phyloP scores from a whole-genome alignment of 92 coral and sea anemone genomes.

The Chrysogorgia sp. region DNA sequence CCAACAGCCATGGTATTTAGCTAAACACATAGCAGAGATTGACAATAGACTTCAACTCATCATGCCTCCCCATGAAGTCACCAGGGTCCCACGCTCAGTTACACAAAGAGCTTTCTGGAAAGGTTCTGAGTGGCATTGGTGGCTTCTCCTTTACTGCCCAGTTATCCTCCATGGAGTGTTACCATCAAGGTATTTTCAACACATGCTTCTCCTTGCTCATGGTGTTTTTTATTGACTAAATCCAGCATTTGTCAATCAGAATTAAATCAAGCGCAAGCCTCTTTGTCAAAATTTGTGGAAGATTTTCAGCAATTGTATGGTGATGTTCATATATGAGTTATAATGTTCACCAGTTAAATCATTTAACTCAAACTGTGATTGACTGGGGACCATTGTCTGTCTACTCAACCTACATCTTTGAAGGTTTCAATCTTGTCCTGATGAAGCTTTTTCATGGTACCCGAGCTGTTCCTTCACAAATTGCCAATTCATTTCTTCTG shows the following conservation, averaged over 20 bases:
- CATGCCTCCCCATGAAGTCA: constrained; percentile 22
- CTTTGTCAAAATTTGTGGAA: not conserved
- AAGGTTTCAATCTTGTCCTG: constrained; percentile 7
- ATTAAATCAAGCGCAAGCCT: not conserved
- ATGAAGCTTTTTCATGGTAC: not conserved
- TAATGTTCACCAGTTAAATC: constrained; percentile 22
- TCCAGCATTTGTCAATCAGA: not conserved
- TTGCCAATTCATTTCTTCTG: too few relatives aligned
- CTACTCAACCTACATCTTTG: constrained; percentile 24
- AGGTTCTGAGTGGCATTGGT: too few relatives aligned
- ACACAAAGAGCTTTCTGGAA: too few relatives aligned
- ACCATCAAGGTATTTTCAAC: not conserved
- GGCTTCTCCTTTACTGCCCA: too few relatives aligned
- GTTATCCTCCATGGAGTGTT: constrained; percentile 8
- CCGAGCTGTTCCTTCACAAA: not conserved
- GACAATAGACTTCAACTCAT: constrained; percentile 16
- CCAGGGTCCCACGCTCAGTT: constrained; percentile 1
- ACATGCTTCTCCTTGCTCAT: not conserved
- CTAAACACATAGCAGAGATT: constrained; percentile 14
- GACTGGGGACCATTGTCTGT: too few relatives aligned
- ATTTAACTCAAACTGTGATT: too few relatives aligned
- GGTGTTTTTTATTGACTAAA: constrained; percentile 20
- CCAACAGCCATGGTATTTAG: constrained; percentile 36
- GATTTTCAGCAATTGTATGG: not conserved
- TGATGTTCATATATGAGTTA: not conserved